Percentiles rank a stretch among this genome's conserved stretches.
These are phyloP conservation scores for Halcyon smyrnensis DNA, from an alignment of 2,797 vertebrate species.

Conservation along the genomic window DNA sequence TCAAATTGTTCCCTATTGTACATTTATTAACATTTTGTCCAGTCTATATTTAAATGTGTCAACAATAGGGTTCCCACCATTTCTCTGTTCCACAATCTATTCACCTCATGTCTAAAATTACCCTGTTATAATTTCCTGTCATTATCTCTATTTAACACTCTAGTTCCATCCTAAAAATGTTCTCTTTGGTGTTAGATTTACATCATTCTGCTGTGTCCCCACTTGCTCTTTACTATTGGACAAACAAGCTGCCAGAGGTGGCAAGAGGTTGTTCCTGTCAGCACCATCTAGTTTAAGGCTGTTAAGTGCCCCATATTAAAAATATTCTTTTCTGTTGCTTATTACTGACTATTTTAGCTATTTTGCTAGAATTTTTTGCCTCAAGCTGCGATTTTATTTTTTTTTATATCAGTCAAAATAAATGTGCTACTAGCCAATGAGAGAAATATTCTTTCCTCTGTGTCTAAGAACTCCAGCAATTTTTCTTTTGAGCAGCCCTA, in stretches of 20 bases:
- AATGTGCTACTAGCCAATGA: neutral
- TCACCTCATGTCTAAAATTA: slow-evolving; percentile 39
- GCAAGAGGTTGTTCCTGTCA: neutral
- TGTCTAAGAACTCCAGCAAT: neutral
- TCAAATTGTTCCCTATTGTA: slow-evolving; percentile 38
- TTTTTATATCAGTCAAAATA: neutral
- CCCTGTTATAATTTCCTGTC: neutral
- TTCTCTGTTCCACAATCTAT: neutral
- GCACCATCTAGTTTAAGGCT: neutral
- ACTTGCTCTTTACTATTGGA: neutral
- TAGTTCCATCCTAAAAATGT: neutral
- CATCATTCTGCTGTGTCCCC: neutral
- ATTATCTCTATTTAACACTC: slow-evolving; percentile 4
- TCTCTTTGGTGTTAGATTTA: neutral
- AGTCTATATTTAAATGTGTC: slow-evolving; percentile 62
- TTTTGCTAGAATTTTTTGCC: neutral
- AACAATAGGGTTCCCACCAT: slow-evolving; percentile 21
- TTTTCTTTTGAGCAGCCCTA: neutral
- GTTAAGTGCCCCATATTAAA: neutral
- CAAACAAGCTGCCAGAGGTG: neutral
- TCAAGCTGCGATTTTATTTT: neutral
- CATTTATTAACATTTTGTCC: slow-evolving; percentile 61
- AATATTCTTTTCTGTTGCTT: neutral
- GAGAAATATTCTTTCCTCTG: neutral
- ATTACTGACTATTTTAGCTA: neutral